Conservation (phyloP, 1,140 invertebrate genomes). For the Lordiphosa collinella region DNA sequence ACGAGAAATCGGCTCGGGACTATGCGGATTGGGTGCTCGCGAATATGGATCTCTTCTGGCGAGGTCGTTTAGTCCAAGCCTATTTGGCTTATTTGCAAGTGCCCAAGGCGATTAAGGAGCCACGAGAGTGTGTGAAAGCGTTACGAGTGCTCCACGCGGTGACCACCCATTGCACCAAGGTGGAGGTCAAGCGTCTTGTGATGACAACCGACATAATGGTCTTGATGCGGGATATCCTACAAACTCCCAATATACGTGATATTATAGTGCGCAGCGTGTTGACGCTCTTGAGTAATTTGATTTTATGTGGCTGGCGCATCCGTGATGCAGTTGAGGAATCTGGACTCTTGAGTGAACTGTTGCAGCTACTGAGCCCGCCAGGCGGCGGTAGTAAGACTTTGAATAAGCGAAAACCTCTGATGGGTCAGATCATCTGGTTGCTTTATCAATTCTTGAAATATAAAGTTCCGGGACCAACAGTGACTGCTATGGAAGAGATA, state of each 20-base stretch:
- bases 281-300: slow-evolving; percentile 27
- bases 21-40: slow-evolving; percentile 23
- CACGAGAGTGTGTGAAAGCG: slow-evolving; percentile 21
- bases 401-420: neutral
- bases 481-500: slow-evolving; percentile 9
- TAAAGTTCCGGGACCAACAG: slow-evolving; percentile 18
- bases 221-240: slow-evolving; percentile 5
- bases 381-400: too few relatives aligned
- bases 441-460: slow-evolving; percentile 33
- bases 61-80: neutral
- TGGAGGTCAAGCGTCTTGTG: slow-evolving; percentile 29
- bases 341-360: slow-evolving; percentile 15
- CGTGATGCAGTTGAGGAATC: slow-evolving; percentile 31
- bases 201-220: slow-evolving; percentile 15
- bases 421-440: slow-evolving; percentile 23
- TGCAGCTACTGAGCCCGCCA: neutral
- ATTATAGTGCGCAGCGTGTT: slow-evolving; percentile 16
- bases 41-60: slow-evolving; percentile 22
- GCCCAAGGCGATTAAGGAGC: slow-evolving; percentile 1
- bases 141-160: slow-evolving; percentile 31
- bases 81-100: slow-evolving; percentile 2
- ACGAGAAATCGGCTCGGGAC: slow-evolving; percentile 10
- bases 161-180: slow-evolving; percentile 34
- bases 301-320: slow-evolving; percentile 25
- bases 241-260: neutral